phyloP scores from a whole-genome alignment of 1,140 invertebrate genomes.

The Agrypnia vestita region DNA sequence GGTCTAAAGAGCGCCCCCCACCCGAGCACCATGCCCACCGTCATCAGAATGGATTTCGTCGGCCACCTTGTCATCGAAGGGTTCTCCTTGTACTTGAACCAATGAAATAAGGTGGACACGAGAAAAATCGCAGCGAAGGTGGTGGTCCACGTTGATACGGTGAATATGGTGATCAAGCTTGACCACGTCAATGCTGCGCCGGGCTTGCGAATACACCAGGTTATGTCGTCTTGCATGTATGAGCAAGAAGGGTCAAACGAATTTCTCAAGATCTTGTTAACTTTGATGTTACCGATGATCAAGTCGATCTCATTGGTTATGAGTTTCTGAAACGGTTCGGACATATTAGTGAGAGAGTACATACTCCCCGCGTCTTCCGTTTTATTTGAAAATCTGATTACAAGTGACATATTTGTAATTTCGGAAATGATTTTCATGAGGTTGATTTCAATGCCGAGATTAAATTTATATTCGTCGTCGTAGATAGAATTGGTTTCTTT shows the following conservation, averaged over 20 bases:
- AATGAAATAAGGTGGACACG: conserved; percentile 68
- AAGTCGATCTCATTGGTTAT: conserved; percentile 66
- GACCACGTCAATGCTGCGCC: conserved; percentile 67
- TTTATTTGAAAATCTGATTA: conserved; percentile 66
- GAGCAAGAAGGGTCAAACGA: conserved; percentile 69
- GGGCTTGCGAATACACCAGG: conserved; percentile 69
- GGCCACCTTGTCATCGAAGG: conserved; percentile 67
- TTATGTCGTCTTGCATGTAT: conserved; percentile 72
- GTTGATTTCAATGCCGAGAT: conserved; percentile 70
- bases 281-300: conserved; percentile 70
- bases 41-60: conserved; percentile 70
- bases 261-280: conserved; percentile 67
- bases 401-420: conserved; percentile 69
- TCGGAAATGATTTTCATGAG: conserved; percentile 69
- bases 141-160: conserved; percentile 69
- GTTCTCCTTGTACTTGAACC: conserved; percentile 67
- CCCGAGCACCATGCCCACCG: conserved; percentile 70
- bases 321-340: conserved; percentile 65
- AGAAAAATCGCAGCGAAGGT: conserved; percentile 65
- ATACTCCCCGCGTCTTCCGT: conserved; percentile 69
- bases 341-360: conserved; percentile 64
- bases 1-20: conserved; percentile 69
- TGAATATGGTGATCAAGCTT: conserved; percentile 70
- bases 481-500: conserved; percentile 63
- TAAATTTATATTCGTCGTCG: conserved; percentile 67